A percentile compares a stretch with the other conserved stretches of the same genome.
Conservation (phyloP, 2,113 vertebrate species). For the Oenanthe melanoleuca region DNA sequence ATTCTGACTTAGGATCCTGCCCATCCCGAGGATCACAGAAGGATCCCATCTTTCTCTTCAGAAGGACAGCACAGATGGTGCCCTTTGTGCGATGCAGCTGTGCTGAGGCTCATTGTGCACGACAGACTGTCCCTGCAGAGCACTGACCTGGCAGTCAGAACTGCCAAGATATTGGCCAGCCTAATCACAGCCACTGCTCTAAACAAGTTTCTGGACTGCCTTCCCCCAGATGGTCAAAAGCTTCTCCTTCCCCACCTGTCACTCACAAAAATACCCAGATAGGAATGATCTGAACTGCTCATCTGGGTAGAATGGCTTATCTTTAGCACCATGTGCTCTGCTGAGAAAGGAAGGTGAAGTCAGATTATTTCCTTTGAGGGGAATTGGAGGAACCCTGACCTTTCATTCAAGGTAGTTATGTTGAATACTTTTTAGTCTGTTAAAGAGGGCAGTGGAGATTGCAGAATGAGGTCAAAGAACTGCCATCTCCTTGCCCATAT, state of each 20-base stretch:
- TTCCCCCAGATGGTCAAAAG: background rate
- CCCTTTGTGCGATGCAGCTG: background rate
- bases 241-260: rapidly evolving
- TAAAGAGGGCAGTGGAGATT: background rate
- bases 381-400: background rate
- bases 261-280: background rate
- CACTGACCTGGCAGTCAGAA: background rate
- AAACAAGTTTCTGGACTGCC: background rate
- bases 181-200: background rate
- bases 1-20: background rate
- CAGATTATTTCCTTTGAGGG: background rate
- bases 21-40: background rate
- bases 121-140: rapidly evolving
- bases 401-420: background rate
- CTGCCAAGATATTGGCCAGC: background rate
- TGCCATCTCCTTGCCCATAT: rapidly evolving
- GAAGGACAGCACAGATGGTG: rapidly evolving
- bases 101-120: rapidly evolving
- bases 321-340: rapidly evolving
- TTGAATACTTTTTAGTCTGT: background rate
- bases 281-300: background rate
- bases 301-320: background rate
- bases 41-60: background rate
- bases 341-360: background rate
- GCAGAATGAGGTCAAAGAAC: background rate